A percentile compares a stretch with the other conserved stretches of the same genome.
Evolutionary conservation across 2,797 vertebrate species (phyloP).

Genomic region (Chrosomus eos): DNA sequence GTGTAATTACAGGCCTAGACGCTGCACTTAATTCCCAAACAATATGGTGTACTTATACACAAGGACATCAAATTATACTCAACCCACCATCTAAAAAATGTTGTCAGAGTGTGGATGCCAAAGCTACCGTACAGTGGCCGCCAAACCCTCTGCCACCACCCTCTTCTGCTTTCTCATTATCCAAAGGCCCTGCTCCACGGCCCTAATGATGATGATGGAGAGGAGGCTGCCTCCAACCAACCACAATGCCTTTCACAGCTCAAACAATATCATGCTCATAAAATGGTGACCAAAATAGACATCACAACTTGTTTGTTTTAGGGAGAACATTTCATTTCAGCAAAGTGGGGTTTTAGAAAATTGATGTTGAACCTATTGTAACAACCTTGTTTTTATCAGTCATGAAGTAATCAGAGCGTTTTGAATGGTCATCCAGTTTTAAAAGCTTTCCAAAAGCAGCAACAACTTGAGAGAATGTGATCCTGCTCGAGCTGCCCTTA

Average conservation of each 20-base stretch:
- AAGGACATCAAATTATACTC: slow-evolving; percentile 77
- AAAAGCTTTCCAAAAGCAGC: slow-evolving; percentile 13
- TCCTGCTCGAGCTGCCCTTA: background rate
- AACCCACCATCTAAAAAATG: slow-evolving; percentile 57
- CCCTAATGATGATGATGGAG: slow-evolving; percentile 58
- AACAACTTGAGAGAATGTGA: background rate
- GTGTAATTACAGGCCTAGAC: slow-evolving; percentile 82
- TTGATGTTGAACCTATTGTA: slow-evolving; percentile 31
- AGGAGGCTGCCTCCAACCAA: slow-evolving; percentile 50
- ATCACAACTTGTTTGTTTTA: slow-evolving; percentile 46
- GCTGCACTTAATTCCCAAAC: slow-evolving; percentile 84
- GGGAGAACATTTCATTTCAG: slow-evolving; percentile 16
- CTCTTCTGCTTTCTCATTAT: slow-evolving; percentile 63
- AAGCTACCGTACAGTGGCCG: slow-evolving; percentile 61
- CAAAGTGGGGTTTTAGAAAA: slow-evolving; percentile 8
- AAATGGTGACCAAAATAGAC: slow-evolving; percentile 48
- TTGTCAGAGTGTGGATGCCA: slow-evolving; percentile 50
- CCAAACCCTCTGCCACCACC: slow-evolving; percentile 62
- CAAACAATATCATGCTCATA: slow-evolving; percentile 50
- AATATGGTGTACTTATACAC: slow-evolving; percentile 82
- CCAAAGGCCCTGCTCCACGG: slow-evolving; percentile 45
- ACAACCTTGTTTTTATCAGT: slow-evolving; percentile 9
- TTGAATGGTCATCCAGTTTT: slow-evolving; percentile 10
- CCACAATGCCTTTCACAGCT: slow-evolving; percentile 62
- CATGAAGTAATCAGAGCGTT: background rate